These are phyloP conservation scores for Porites rus DNA, from an alignment of 92 coral and sea anemone species.

Conservation along the genomic window DNA sequence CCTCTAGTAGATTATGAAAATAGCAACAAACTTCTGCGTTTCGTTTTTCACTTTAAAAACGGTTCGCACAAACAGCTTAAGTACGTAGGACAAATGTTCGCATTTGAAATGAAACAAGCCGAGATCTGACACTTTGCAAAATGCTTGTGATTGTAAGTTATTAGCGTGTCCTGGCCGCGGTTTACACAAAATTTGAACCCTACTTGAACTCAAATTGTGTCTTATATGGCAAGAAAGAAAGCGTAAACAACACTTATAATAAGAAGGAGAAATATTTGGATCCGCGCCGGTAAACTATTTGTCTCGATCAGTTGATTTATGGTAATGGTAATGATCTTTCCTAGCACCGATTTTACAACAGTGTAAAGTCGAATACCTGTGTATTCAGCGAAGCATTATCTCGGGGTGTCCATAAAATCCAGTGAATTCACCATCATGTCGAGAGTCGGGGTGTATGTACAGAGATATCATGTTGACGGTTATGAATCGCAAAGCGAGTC, in stretches of 20 bases:
- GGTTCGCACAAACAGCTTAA: not conserved
- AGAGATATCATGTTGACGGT: conserved; percentile 16
- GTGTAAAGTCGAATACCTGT: conserved; percentile 22
- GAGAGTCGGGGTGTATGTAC: not conserved
- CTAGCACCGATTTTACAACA: not conserved
- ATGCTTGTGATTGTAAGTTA: not conserved
- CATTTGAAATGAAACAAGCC: no score
- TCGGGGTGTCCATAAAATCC: not conserved
- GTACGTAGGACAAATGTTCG: no score
- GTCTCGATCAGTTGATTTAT: not conserved
- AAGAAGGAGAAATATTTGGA: not conserved
- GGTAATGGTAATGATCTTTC: not conserved
- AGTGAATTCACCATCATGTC: not conserved
- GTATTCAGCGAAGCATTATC: not conserved
- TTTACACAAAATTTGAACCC: not conserved
- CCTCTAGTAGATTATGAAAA: not conserved
- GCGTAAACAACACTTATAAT: conserved; percentile 8
- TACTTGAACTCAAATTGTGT: not conserved
- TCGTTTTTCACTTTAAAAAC: not conserved
- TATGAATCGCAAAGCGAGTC: conserved; percentile 12
- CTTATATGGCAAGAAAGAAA: conserved; percentile 6
- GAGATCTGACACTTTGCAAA: no score
- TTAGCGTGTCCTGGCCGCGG: not conserved
- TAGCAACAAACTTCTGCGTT: not conserved
- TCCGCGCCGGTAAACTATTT: not conserved